Percentiles rank a stretch among this genome's conserved stretches.
phyloP scores from a whole-genome alignment of 2,113 vertebrate species.

The Tachysurus fulvidraco region DNA sequence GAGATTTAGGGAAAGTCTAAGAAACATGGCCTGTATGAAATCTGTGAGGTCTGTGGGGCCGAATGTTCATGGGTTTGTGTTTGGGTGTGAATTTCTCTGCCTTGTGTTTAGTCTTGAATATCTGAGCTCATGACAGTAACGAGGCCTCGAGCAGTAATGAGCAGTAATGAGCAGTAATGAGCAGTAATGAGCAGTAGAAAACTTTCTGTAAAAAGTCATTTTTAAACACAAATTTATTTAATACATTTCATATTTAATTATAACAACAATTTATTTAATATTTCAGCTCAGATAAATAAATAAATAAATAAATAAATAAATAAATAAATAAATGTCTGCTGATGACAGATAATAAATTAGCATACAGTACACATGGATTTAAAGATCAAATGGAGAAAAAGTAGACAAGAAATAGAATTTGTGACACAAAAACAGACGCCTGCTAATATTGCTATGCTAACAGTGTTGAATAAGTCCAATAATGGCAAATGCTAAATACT shows the following conservation, averaged over 20 bases:
- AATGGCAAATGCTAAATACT: constrained; percentile 8
- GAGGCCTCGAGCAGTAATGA: no score
- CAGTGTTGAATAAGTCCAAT: constrained; percentile 2
- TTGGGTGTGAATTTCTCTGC: no score
- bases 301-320: background rate
- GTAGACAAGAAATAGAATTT: background rate
- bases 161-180: no score
- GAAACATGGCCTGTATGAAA: no score
- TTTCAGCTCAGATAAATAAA: background rate
- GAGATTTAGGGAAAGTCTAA: no score
- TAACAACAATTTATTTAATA: background rate
- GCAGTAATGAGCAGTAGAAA: background rate
- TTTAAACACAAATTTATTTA: constrained; percentile 5
- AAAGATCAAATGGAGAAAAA: background rate
- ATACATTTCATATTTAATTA: background rate
- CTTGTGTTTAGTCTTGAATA: no score
- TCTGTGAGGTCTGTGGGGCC: no score
- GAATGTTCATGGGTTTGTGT: no score
- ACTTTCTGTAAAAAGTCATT: background rate
- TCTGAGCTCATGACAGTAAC: no score
- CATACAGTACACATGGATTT: background rate
- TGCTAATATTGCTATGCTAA: constrained; percentile 27
- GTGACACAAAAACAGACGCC: constrained; percentile 13
- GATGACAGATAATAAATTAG: background rate
- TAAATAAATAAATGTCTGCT: background rate